A percentile compares a stretch with the other conserved stretches of the same genome.
phyloP scores from a whole-genome alignment of 2,113 vertebrate genomes.

The Alligator sinensis region DNA sequence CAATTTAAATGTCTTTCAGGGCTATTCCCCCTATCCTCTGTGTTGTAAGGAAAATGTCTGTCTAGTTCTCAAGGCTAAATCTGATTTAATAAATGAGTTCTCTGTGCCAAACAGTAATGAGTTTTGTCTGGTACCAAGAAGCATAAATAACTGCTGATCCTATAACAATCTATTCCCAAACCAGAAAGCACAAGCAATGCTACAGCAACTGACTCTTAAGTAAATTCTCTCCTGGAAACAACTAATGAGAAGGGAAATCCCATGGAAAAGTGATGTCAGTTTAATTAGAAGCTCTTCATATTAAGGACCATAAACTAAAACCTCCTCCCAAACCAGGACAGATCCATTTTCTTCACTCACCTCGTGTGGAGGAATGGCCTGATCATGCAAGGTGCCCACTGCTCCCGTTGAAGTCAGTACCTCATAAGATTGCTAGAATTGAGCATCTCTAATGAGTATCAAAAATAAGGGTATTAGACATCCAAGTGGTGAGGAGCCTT shows the following conservation, averaged over 20 bases:
- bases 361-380: neutral
- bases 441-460: neutral
- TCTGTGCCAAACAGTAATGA: neutral
- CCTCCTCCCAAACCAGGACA: neutral
- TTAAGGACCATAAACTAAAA: neutral
- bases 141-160: neutral
- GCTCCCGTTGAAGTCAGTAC: neutral
- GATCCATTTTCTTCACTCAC: neutral
- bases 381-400: neutral
- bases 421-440: neutral
- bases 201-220: neutral
- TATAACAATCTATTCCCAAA: neutral
- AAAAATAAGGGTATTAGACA: no score
- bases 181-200: neutral
- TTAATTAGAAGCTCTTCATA: neutral
- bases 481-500: neutral
- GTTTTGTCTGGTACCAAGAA: neutral
- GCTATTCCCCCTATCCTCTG: neutral
- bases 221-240: neutral
- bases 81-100: neutral
- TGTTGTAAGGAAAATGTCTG: conserved; percentile 1
- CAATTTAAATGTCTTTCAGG: neutral
- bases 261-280: neutral
- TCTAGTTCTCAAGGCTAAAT: neutral
- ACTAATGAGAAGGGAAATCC: neutral